Percentiles rank a stretch among this genome's conserved stretches.
phyloP scores from a whole-genome alignment of 2,888 invertebrate species.

The Dinocampus coccinellae region DNA sequence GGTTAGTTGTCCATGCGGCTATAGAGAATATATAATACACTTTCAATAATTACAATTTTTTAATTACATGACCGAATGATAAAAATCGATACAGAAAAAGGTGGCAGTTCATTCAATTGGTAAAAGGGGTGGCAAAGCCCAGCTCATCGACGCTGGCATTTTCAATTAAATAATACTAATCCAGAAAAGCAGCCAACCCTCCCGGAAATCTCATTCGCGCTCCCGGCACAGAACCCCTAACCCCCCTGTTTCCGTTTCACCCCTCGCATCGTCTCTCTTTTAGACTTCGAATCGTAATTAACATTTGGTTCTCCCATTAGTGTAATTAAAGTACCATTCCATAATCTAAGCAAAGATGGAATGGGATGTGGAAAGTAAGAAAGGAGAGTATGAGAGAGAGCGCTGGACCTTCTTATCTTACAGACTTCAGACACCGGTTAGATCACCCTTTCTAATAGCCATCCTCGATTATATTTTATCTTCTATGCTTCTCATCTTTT shows the following conservation, averaged over 20 bases:
- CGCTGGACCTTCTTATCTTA: slow-evolving; percentile 68
- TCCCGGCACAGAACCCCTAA: slow-evolving; percentile 44
- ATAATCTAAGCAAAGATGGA: slow-evolving; percentile 71
- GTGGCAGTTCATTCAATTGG: slow-evolving; percentile 28
- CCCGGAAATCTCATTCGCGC: slow-evolving; percentile 53
- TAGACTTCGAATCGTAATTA: slow-evolving; percentile 81
- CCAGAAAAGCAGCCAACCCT: slow-evolving; percentile 57
- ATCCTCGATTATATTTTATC: slow-evolving; percentile 2
- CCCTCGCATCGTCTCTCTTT: slow-evolving; percentile 68
- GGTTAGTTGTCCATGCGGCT: neutral
- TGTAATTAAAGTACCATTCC: slow-evolving; percentile 82
- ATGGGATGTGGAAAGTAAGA: slow-evolving; percentile 26
- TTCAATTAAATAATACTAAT: slow-evolving; percentile 69
- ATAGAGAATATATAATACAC: neutral
- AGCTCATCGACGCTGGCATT: slow-evolving; percentile 55
- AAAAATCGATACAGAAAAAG: slow-evolving; percentile 13
- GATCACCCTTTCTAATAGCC: slow-evolving; percentile 25
- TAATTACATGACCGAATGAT: neutral
- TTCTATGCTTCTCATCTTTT: slow-evolving; percentile 14
- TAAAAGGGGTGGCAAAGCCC: slow-evolving; percentile 36
- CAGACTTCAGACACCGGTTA: slow-evolving; percentile 64
- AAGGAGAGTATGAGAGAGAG: slow-evolving; percentile 31
- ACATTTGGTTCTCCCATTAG: slow-evolving; percentile 82
- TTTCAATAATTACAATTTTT: slow-evolving; percentile 2
- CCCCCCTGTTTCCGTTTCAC: slow-evolving; percentile 46